Evolutionary conservation across 2,888 invertebrate genomes (phyloP).

Genomic region (Hydraecia micacea): DNA sequence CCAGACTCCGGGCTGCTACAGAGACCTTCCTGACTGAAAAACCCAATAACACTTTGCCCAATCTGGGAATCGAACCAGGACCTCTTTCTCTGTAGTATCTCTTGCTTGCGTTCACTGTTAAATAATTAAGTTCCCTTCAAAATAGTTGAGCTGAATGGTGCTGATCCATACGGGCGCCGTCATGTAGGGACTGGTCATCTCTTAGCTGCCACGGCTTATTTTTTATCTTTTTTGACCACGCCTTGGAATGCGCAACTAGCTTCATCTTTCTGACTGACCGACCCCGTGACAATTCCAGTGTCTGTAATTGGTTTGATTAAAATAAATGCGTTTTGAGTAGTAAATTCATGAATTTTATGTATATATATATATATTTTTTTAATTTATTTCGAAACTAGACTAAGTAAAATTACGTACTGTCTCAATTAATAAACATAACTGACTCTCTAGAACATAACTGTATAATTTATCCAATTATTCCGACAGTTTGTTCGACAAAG

Average conservation of each 20-base stretch:
- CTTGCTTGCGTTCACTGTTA: neutral
- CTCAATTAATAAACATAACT: constrained; percentile 43
- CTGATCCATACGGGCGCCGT: neutral
- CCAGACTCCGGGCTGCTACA: neutral
- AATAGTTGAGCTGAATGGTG: neutral
- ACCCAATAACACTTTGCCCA: neutral
- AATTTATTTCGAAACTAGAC: constrained; percentile 18
- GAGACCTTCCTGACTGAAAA: neutral
- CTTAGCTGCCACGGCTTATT: neutral
- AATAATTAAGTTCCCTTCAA: neutral
- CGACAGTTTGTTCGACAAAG: constrained; percentile 52
- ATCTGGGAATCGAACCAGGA: neutral
- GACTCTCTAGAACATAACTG: constrained; percentile 19
- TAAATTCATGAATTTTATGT: constrained; percentile 2
- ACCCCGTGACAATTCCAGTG: neutral
- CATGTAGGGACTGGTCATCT: neutral
- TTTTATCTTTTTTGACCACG: no score
- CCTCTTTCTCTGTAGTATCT: neutral
- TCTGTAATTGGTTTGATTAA: neutral
- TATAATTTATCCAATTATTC: constrained; percentile 60
- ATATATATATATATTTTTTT: no score
- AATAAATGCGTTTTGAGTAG: neutral
- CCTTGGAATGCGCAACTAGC: no score
- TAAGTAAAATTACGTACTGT: constrained; percentile 16
- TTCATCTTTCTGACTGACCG: neutral